Evolutionary conservation across 2,888 invertebrate genomes (phyloP).

Genomic region (Gymnosoma rotundatum): DNA sequence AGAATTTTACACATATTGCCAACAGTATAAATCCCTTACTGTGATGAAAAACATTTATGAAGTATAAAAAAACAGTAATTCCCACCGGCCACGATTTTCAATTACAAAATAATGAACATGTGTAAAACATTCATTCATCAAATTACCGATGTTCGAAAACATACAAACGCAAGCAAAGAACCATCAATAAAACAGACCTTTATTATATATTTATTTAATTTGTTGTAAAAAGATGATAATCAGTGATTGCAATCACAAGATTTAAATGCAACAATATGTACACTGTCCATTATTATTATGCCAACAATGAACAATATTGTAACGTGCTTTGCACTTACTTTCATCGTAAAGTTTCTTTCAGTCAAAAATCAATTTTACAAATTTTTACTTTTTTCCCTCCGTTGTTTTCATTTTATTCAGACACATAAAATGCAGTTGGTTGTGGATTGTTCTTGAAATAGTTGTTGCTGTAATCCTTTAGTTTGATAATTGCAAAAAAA

Average conservation of each 20-base stretch:
- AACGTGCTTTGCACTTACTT: too few species aligned
- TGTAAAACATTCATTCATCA: constrained; percentile 15
- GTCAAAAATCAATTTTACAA: constrained; percentile 56
- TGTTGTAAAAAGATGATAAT: constrained; percentile 60
- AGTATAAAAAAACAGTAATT: not conserved
- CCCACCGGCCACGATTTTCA: constrained; percentile 38
- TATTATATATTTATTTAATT: constrained; percentile 52
- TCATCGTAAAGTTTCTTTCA: not conserved
- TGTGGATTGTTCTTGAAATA: constrained; percentile 29
- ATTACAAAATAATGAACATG: constrained; percentile 24
- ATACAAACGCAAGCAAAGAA: not conserved
- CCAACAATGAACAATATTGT: not conserved
- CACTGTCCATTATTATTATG: not conserved
- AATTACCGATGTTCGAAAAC: not conserved
- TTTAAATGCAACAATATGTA: constrained; percentile 51
- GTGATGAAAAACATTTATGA: constrained; percentile 20
- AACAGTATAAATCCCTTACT: not conserved
- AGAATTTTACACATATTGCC: too few species aligned
- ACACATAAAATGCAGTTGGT: constrained; percentile 23
- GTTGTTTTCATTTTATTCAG: constrained; percentile 13
- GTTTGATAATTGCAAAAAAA: constrained; percentile 45
- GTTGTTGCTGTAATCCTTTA: constrained; percentile 40
- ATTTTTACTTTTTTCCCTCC: constrained; percentile 8
- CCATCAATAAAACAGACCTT: constrained; percentile 27
- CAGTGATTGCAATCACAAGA: constrained; percentile 63